These are phyloP conservation scores for Aspidiotus rigidus DNA, from an alignment of 2,888 invertebrate genomes.

Conservation along the genomic window DNA sequence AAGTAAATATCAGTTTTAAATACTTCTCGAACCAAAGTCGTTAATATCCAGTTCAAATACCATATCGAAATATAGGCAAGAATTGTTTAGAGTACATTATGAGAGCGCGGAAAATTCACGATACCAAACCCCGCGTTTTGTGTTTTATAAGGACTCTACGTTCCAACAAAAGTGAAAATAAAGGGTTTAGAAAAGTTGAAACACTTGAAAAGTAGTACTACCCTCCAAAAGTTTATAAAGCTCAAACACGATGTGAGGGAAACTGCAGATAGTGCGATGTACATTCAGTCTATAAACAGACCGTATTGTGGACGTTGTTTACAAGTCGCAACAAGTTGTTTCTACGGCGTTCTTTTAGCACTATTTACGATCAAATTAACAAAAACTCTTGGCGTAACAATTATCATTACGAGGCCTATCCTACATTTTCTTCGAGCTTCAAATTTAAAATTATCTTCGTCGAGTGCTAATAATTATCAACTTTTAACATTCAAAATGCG, in stretches of 20 bases:
- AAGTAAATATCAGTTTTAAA: too few species aligned
- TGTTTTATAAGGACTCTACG: neutral
- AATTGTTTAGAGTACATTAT: too few species aligned
- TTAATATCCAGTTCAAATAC: too few species aligned
- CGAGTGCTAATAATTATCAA: constrained; percentile 25
- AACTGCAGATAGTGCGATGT: constrained; percentile 19
- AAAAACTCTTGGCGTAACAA: constrained; percentile 27
- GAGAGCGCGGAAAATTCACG: too few species aligned
- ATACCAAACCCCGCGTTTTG: neutral
- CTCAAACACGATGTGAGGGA: constrained; percentile 25
- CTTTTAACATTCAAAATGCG: constrained; percentile 22
- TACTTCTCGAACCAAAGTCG: too few species aligned
- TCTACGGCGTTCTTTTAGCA: constrained; percentile 31
- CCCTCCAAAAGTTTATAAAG: constrained; percentile 32
- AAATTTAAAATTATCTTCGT: constrained; percentile 33
- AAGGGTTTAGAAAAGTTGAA: constrained; percentile 27
- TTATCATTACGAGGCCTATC: constrained; percentile 13
- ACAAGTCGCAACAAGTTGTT: constrained; percentile 33
- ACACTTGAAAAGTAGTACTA: constrained; percentile 32
- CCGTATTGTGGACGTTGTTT: constrained; percentile 33
- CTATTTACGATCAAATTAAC: constrained; percentile 34
- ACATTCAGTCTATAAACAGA: constrained; percentile 27
- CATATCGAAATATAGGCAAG: too few species aligned
- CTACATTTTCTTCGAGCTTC: constrained; percentile 28
- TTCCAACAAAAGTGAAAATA: constrained; percentile 20